Percentiles rank a stretch among this genome's conserved stretches.
phyloP scores from a whole-genome alignment of 1,140 invertebrate genomes.

The Acromyrmex heyeri region DNA sequence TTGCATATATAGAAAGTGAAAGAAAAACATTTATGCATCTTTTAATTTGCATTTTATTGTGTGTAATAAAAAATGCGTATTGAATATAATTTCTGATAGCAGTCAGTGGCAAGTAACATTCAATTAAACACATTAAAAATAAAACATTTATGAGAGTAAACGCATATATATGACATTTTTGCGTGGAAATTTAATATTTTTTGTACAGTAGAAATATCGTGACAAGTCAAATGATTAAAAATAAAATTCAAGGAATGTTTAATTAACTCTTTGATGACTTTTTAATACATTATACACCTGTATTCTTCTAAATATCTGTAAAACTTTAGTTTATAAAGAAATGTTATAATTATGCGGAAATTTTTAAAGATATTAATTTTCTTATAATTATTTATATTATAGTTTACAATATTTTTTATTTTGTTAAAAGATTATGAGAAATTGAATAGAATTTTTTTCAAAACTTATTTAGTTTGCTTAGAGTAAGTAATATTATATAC shows the following conservation, averaged over 20 bases:
- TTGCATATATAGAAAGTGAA: neutral
- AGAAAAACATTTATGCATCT: neutral
- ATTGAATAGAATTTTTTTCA: neutral
- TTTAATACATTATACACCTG: neutral
- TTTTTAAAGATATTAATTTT: neutral
- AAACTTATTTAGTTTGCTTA: neutral
- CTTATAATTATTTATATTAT: neutral
- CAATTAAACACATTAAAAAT: neutral
- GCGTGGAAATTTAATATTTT: neutral
- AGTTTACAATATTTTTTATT: neutral
- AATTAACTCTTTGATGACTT: neutral
- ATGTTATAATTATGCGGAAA: neutral
- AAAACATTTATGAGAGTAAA: slow-evolving; percentile 6
- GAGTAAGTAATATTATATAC: too few species aligned
- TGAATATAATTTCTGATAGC: neutral
- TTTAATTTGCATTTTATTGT: neutral
- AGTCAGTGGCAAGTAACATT: neutral
- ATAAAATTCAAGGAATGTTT: neutral
- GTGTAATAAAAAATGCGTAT: neutral
- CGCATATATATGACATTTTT: neutral
- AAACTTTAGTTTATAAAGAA: neutral
- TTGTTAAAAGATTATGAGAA: neutral
- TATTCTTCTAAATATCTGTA: neutral
- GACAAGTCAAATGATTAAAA: neutral
- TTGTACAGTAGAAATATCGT: neutral